Evolutionary conservation across 1,140 invertebrate genomes (phyloP).

Genomic region (Laodelphax striatellus): DNA sequence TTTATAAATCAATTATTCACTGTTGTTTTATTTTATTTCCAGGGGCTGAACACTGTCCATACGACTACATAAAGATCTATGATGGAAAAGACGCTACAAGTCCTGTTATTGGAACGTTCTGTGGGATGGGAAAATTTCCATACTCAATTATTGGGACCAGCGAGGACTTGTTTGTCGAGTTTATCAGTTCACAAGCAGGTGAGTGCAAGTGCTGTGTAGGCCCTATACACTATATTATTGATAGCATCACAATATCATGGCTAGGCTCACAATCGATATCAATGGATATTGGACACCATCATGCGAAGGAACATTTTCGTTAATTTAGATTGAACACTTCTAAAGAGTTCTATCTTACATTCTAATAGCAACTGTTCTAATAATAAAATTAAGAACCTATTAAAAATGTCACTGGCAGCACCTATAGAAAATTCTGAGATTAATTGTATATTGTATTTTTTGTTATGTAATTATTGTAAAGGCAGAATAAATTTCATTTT

Average conservation of each 20-base stretch:
- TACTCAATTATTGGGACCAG: constrained; percentile 88
- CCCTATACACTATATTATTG: too few relatives aligned
- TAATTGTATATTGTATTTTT: too few relatives aligned
- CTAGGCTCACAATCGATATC: too few relatives aligned
- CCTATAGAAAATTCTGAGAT: too few relatives aligned
- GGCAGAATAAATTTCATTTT: too few relatives aligned
- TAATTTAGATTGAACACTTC: neutral
- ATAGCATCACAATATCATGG: too few relatives aligned
- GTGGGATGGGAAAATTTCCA: constrained; percentile 86
- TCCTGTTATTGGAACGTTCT: constrained; percentile 80
- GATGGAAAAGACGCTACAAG: constrained; percentile 79
- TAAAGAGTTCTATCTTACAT: too few relatives aligned
- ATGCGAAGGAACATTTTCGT: neutral
- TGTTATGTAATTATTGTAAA: too few relatives aligned
- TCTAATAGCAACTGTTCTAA: too few relatives aligned
- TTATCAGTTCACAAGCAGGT: constrained; percentile 77
- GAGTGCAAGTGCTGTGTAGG: constrained; percentile 17
- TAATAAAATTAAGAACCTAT: too few relatives aligned
- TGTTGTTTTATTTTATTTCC: constrained; percentile 16
- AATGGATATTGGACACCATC: neutral
- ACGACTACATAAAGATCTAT: constrained; percentile 81
- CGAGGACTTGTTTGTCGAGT: constrained; percentile 80
- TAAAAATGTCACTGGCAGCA: too few relatives aligned
- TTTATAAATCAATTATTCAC: too few relatives aligned
- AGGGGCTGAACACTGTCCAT: constrained; percentile 77